A percentile compares a stretch with the other conserved stretches of the same genome.
Evolutionary conservation across 1,140 invertebrate species (phyloP).

Genomic region (Atta colombica): DNA sequence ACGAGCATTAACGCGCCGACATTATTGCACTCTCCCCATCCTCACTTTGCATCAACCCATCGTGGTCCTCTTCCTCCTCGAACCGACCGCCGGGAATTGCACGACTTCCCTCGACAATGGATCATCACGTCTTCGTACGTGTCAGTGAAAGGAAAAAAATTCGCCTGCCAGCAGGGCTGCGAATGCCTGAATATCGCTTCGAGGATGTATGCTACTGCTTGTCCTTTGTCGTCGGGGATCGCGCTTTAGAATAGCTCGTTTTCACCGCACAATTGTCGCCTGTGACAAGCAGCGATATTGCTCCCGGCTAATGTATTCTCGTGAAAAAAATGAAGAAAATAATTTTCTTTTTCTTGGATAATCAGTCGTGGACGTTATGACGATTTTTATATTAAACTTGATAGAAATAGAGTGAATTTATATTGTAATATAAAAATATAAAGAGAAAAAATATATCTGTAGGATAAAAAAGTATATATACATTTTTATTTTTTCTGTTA

Average conservation of each 20-base stretch:
- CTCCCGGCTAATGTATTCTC: slow-evolving; percentile 14
- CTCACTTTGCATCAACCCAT: not conserved
- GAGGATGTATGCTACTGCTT: slow-evolving; percentile 51
- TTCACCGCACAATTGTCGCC: slow-evolving; percentile 31
- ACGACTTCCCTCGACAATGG: slow-evolving; percentile 66
- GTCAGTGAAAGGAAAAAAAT: slow-evolving; percentile 28
- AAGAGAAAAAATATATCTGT: not conserved
- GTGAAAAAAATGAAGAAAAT: slow-evolving; percentile 16
- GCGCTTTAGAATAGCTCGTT: slow-evolving; percentile 56
- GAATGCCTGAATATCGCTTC: slow-evolving; percentile 41
- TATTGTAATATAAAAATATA: not conserved
- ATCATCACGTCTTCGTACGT: slow-evolving; percentile 47
- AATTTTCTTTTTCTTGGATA: slow-evolving; percentile 10
- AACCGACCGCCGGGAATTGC: slow-evolving; percentile 61
- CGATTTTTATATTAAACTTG: not conserved
- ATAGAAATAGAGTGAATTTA: not conserved
- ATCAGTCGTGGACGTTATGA: not conserved
- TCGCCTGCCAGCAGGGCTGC: slow-evolving; percentile 11
- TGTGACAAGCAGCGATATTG: slow-evolving; percentile 44
- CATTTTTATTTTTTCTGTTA: not conserved
- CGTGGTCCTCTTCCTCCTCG: not conserved
- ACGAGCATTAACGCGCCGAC: slow-evolving; percentile 70
- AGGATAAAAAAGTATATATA: too few species aligned
- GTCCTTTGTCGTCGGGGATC: slow-evolving; percentile 54
- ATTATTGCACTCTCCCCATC: slow-evolving; percentile 64